Base-by-base conservation (phyloP, 2,888 invertebrate genomes). In the Lissocephala sabroskyi region DNA sequence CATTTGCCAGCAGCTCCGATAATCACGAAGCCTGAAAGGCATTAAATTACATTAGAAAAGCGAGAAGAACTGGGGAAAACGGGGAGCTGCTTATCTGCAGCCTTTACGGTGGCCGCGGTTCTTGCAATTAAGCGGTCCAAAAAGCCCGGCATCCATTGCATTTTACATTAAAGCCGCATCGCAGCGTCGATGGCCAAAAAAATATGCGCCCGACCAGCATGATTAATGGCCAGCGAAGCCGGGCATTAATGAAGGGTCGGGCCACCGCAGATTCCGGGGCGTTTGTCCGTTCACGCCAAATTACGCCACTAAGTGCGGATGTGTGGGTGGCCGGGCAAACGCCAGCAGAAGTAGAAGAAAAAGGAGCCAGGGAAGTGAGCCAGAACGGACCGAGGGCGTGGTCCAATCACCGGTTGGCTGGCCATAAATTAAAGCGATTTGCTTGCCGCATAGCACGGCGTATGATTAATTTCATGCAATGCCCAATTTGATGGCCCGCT, bases 391-490 rank as follows among this genome's bases (percentile, higher is more conserved):
- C 23, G 23, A 41, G 29, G 13, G 41, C 39, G 39, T 39, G 17
- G 39, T 39, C 19, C 68, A 66, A 74, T 56, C 57, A 54, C 18
- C 39, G 51, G 36, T 35, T 45, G 50, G 26, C 45, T 35, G 42
- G 49, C 54, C 67, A 64, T 55, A 63, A 75, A 70, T 70, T 61
- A 63, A 59, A 49, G 37, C 49, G 43, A 30, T 30, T 30, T 30
- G 23, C 23, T 30, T 30, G 39, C n/a, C 19, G 33, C 29, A 26
- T 23, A 23, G 23, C 35, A 35, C 35, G 65, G 55, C 59, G 75
- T 71, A 71, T 70, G 75, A 70, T 70, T 70, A 70, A 70, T 70
- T 61, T 75, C 43, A 57, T 67, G 76, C 68, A 62, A 54, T 65
- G 57, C 65, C 59, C 56, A 71, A 62, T 58, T 52, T 75, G 71